Percentiles rank a stretch among this genome's conserved stretches.
These are phyloP conservation scores for Sacculina carcini DNA, from an alignment of 2,888 invertebrate genomes.

Conservation along the genomic window DNA sequence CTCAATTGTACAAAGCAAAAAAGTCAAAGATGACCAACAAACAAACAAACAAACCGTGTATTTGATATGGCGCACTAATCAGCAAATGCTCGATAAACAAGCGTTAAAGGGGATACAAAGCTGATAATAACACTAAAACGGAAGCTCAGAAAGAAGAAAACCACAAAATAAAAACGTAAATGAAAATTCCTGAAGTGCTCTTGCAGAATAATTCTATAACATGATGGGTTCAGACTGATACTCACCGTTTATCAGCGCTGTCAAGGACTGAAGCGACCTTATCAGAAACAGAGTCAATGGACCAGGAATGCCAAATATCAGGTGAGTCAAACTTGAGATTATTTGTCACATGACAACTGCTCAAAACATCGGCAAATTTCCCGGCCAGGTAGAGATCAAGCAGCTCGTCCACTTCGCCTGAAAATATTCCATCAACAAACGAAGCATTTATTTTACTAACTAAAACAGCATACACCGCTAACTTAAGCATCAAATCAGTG, in stretches of 20 bases:
- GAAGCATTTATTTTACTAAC: too few relatives aligned
- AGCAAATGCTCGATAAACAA: too few relatives aligned
- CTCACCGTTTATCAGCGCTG: background rate
- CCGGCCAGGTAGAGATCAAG: background rate
- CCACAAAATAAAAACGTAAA: background rate
- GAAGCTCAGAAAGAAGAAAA: background rate
- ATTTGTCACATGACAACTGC: too few relatives aligned
- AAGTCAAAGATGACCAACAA: too few relatives aligned
- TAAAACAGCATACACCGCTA: too few relatives aligned
- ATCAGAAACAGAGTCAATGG: background rate
- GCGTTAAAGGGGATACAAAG: too few relatives aligned
- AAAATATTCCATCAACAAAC: too few relatives aligned
- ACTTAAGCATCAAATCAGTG: too few relatives aligned
- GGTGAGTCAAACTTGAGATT: background rate
- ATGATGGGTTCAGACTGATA: background rate
- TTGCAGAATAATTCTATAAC: background rate
- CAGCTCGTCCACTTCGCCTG: background rate
- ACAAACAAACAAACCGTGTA: too few relatives aligned
- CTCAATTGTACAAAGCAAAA: too few relatives aligned
- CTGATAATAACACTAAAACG: too few relatives aligned
- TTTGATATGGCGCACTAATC: too few relatives aligned
- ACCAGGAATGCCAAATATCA: background rate
- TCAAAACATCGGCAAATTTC: background rate
- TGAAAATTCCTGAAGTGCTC: background rate
- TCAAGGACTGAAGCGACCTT: background rate